Evolutionary conservation across 35 echinoderm and acorn worm species (phyloP).

Genomic region (Strongylocentrotus purpuratus): DNA sequence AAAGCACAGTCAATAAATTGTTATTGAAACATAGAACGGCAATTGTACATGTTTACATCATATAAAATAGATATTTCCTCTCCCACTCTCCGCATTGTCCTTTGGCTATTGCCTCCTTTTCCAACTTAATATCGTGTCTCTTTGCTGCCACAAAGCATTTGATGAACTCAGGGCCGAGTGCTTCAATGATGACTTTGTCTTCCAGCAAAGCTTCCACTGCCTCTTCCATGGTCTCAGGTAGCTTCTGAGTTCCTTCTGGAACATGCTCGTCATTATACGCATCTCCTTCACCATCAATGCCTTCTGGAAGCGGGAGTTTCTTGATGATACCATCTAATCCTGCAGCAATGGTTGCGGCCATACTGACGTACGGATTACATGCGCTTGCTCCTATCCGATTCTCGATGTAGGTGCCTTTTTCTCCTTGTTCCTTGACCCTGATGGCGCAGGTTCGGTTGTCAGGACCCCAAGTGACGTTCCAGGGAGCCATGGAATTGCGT

Average conservation of each 20-base stretch:
- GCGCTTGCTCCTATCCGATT: conserved; percentile 66
- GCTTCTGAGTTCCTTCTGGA: not conserved
- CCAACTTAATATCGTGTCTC: not conserved
- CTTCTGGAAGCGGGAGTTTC: conserved; percentile 46
- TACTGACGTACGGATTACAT: conserved; percentile 63
- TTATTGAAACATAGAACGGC: too few relatives aligned
- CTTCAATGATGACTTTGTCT: conserved; percentile 34
- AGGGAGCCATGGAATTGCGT: conserved; percentile 42
- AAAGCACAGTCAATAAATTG: too few relatives aligned
- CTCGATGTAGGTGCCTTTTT: conserved; percentile 64
- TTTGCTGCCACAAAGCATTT: conserved; percentile 48
- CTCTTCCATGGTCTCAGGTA: conserved; percentile 48
- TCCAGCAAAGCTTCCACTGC: conserved; percentile 27
- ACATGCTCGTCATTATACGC: conserved; percentile 5
- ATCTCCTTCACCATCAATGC: not conserved
- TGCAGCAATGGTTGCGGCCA: conserved; percentile 68
- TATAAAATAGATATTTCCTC: not conserved
- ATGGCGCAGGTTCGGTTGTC: conserved; percentile 69
- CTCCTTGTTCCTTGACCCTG: conserved; percentile 49
- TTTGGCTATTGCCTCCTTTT: not conserved
- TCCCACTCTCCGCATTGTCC: not conserved
- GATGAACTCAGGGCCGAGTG: conserved; percentile 48
- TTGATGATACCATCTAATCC: conserved; percentile 70
- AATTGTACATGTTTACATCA: too few relatives aligned
- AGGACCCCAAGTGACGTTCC: conserved; percentile 63